Evolutionary conservation across 23 tunicate genomes (phyloP).

Genomic region (Ciona savignyi): DNA sequence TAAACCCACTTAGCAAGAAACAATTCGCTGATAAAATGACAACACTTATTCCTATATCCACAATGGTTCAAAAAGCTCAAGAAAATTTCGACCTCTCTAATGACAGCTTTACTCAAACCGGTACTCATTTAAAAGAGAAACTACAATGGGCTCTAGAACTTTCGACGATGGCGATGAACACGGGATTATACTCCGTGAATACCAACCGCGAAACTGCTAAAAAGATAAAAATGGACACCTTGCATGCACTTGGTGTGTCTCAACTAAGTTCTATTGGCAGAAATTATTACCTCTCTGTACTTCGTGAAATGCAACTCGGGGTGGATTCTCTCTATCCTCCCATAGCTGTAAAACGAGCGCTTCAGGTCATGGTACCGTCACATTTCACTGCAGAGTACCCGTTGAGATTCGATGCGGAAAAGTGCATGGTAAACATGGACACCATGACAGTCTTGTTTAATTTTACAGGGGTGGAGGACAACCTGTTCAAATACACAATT

Average conservation of each 20-base stretch:
- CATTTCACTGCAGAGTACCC: neutral
- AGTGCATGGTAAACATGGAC: neutral
- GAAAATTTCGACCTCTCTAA: neutral
- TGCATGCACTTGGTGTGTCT: neutral
- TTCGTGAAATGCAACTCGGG: neutral
- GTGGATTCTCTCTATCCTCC: neutral
- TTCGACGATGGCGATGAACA: neutral
- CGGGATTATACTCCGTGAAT: neutral
- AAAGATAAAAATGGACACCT: neutral
- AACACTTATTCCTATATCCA: neutral
- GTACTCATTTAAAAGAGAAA: neutral
- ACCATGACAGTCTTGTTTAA: neutral
- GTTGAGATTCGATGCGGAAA: neutral
- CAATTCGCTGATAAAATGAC: neutral
- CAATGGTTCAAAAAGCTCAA: neutral
- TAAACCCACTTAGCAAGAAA: constrained; percentile 10
- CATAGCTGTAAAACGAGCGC: neutral
- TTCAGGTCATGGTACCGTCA: neutral
- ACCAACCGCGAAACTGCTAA: neutral
- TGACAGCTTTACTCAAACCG: neutral
- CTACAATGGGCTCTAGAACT: neutral
- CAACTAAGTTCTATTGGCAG: neutral
- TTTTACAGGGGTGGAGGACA: neutral
- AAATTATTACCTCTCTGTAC: neutral
- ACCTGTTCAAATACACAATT: neutral